phyloP scores from a whole-genome alignment of 2,888 invertebrate genomes.

The Ormia ochracea region DNA sequence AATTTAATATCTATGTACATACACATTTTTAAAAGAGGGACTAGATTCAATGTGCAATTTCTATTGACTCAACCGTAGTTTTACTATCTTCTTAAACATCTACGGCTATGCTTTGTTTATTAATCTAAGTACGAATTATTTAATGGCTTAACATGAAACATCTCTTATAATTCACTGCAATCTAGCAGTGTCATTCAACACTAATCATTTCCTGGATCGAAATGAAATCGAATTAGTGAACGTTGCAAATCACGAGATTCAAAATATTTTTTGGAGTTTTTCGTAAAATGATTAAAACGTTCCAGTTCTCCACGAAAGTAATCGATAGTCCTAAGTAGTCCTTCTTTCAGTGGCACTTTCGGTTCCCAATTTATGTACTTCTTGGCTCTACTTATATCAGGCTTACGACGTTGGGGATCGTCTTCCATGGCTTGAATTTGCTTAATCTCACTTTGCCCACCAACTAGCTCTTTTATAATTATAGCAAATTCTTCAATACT shows the following conservation, averaged over 20 bases:
- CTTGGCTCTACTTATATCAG: slow-evolving; percentile 94
- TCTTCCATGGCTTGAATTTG: slow-evolving; percentile 93
- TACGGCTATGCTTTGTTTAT: slow-evolving; percentile 6
- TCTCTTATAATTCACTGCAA: background rate
- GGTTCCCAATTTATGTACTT: slow-evolving; percentile 93
- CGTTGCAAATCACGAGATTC: slow-evolving; percentile 71
- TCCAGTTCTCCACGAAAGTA: slow-evolving; percentile 94
- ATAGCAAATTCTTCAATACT: slow-evolving; percentile 94
- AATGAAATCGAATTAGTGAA: slow-evolving; percentile 64
- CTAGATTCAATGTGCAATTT: slow-evolving; percentile 53
- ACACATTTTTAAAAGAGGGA: slow-evolving; percentile 48
- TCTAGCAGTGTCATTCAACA: slow-evolving; percentile 5
- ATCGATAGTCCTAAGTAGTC: slow-evolving; percentile 92
- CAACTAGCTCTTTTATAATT: slow-evolving; percentile 89
- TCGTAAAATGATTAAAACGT: slow-evolving; percentile 76
- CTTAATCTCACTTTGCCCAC: slow-evolving; percentile 89
- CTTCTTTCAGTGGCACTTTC: slow-evolving; percentile 89
- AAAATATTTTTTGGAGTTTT: slow-evolving; percentile 74
- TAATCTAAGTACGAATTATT: slow-evolving; percentile 53
- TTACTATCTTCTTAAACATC: background rate
- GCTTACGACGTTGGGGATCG: slow-evolving; percentile 95
- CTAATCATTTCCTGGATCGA: slow-evolving; percentile 64
- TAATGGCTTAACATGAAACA: background rate
- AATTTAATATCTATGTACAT: slow-evolving; percentile 54
- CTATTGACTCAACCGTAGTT: slow-evolving; percentile 3